Percentiles rank a stretch among this genome's conserved stretches.
Conservation (phyloP, 2,888 invertebrate genomes). For the Vandiemenella viatica region DNA sequence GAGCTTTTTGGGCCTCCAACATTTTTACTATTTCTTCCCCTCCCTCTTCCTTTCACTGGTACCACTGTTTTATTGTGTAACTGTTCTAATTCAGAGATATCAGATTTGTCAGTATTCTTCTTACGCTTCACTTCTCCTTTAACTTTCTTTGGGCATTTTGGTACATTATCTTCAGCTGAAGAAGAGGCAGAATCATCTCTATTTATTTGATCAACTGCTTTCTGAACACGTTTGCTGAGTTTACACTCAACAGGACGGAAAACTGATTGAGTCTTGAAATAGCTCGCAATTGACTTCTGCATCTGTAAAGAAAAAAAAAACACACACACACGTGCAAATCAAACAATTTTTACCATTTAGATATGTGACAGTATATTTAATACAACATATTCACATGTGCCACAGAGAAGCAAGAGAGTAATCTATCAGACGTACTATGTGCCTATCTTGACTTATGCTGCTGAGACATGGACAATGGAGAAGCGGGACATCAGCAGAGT, state of each 20-base stretch:
- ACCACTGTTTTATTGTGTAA: background rate
- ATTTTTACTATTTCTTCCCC: constrained; percentile 3
- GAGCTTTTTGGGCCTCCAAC: constrained; percentile 6
- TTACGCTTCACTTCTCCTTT: background rate
- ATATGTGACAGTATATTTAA: too few species aligned
- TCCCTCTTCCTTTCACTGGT: constrained; percentile 3
- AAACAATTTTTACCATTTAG: background rate
- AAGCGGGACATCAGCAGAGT: too few species aligned
- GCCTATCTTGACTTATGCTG: too few species aligned
- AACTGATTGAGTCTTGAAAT: constrained; percentile 49
- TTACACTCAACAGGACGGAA: constrained; percentile 39
- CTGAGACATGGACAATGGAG: too few species aligned
- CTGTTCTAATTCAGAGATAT: constrained; percentile 6
- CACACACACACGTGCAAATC: background rate
- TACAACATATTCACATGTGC: background rate
- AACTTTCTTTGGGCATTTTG: constrained; percentile 7
- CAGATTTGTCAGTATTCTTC: constrained; percentile 3
- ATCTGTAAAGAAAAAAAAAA: constrained; percentile 24
- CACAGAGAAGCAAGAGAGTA: background rate
- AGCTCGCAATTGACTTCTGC: constrained; percentile 56
- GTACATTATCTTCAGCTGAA: constrained; percentile 16
- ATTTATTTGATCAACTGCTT: constrained; percentile 55
- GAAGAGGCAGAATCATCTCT: constrained; percentile 17
- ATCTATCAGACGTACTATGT: too few species aligned
- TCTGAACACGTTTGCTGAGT: constrained; percentile 69